Conservation (phyloP, 2,888 invertebrate species). For the Chorisops tibialis region DNA sequence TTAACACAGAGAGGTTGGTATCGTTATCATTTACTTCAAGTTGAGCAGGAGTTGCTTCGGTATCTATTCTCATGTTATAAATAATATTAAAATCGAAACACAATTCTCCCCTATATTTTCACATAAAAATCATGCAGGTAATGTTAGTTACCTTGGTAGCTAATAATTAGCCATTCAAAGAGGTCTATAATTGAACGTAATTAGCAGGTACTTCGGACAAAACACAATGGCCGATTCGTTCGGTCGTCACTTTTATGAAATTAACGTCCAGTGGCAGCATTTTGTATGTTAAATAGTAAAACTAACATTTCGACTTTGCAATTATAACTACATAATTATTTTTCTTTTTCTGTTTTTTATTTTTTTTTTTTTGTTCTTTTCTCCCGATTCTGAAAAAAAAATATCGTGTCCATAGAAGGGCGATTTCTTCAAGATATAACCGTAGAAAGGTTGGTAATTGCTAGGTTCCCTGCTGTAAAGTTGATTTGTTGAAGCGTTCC, state of each 20-base stretch:
- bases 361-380: no score
- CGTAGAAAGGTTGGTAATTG: neutral
- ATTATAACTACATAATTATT: slow-evolving; percentile 3
- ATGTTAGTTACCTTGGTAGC: neutral
- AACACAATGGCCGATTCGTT: slow-evolving; percentile 19
- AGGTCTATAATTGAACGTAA: slow-evolving; percentile 16
- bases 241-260: neutral
- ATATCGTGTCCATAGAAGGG: no score
- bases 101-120: no score
- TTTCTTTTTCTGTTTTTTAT: no score
- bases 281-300: neutral
- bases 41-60: no score
- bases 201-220: slow-evolving; percentile 19
- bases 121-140: slow-evolving; percentile 3
- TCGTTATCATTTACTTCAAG: no score
- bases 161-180: slow-evolving; percentile 18
- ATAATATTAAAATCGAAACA: no score
- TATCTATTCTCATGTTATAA: no score
- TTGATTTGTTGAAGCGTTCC: slow-evolving; percentile 24
- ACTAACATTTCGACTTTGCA: slow-evolving; percentile 1
- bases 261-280: neutral
- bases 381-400: no score
- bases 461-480: slow-evolving; percentile 21
- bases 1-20: no score
- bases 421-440: no score